Evolutionary conservation across 1,140 invertebrate species (phyloP), one percentile per base, ranked within the genome.

Genomic region (Hydropsyche tenuis): DNA sequence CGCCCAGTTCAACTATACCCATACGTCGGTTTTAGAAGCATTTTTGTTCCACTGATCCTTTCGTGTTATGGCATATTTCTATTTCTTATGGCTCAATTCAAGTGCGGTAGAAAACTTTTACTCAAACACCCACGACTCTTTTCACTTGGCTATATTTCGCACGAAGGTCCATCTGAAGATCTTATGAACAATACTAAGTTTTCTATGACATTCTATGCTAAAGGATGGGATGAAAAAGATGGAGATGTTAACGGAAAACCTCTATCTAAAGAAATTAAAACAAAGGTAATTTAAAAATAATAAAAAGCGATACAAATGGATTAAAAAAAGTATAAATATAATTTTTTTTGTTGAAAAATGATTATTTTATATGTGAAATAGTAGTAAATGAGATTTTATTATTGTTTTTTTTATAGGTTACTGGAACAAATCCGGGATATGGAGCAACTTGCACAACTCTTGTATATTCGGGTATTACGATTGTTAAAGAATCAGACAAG

Each of bases 391-490:
- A n/a, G 27, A 68, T 68, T 20, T 14, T 6, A 37, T 12, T 12
- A 37, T 37, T 9, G 30, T 37, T 37, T 14, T 73, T 72, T 20
- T 60, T 12, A 25, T 78, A 84, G 83, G 84, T 90, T 18, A 82
- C 82, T 1, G 89, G 88, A 16, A 79, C 79, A 65, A 92, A 96
- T 85, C 91, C 94, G 18, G 95, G 91, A 51, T 98, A 98, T 85
- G 90, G 93, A 5, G 88, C 90, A 0, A 97, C 96, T 1, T 90
- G 90, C 42, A 89, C 88, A n/a, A 86, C 87, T 62, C 79, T 95
- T 73, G 79, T 96, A 1, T 86, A 91, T 69, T 86, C 90, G 63
- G 96, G 90, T 0, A 76, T 95, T 56, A 92, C 88, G 12, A 85
- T 97, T 72, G 83, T 97, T 0, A 89, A 89, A 45, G 94, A 98